Conservation (phyloP, 2,888 invertebrate genomes). For the Eueremaeus valkanovi region DNA sequence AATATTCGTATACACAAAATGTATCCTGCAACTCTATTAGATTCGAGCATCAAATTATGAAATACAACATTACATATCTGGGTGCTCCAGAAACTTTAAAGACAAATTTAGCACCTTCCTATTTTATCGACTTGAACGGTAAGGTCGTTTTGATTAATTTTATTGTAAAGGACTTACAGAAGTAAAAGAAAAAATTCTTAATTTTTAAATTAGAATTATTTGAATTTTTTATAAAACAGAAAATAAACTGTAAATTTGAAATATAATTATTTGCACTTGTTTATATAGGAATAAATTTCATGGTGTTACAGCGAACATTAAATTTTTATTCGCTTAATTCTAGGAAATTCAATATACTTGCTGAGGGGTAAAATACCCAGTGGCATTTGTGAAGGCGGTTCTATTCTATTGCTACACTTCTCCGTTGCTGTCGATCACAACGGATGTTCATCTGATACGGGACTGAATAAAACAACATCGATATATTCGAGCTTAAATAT, state of each 20-base stretch:
- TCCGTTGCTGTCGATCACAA: neutral
- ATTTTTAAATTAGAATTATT: neutral
- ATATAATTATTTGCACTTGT: no score
- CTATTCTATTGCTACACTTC: neutral
- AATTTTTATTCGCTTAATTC: neutral
- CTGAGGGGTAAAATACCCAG: neutral
- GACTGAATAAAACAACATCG: neutral
- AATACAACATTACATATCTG: neutral
- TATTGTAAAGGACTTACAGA: no score
- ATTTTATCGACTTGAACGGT: neutral
- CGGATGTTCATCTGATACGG: neutral
- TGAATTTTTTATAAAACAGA: neutral
- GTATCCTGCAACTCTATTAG: neutral
- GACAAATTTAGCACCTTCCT: neutral
- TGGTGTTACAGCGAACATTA: no score
- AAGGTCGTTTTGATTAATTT: no score
- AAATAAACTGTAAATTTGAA: neutral
- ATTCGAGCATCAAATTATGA: neutral
- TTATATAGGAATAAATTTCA: no score
- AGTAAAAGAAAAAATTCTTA: no score
- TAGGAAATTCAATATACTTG: neutral
- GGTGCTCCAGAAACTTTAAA: neutral
- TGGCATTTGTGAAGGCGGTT: neutral
- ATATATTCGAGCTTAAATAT: neutral
- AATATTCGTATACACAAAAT: neutral